Conservation (phyloP, 2,797 vertebrate genomes). For the Poecile montanus region DNA sequence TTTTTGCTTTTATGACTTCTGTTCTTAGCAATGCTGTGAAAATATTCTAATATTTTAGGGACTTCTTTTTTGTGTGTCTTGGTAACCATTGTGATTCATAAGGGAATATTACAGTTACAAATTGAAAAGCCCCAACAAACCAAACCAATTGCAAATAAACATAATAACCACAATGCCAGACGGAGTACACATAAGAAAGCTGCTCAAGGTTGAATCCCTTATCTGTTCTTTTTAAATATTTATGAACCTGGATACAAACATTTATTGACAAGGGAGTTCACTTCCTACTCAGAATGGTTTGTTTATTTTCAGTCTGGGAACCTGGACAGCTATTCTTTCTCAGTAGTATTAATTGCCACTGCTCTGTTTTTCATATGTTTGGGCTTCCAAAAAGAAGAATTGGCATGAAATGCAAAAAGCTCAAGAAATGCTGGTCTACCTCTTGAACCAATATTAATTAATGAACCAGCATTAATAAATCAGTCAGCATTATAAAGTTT, state of each 20-base stretch:
- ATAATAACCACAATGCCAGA: neutral
- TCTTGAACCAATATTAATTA: neutral
- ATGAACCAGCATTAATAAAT: neutral
- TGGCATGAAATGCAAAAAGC: neutral
- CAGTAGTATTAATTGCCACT: neutral
- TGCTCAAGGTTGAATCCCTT: neutral
- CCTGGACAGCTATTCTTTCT: neutral
- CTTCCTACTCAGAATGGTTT: neutral
- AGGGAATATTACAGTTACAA: neutral
- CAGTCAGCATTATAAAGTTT: neutral
- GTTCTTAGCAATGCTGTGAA: neutral
- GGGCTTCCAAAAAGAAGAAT: neutral
- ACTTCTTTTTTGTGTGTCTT: neutral
- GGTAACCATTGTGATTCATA: neutral
- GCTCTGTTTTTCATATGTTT: neutral
- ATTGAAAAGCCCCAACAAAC: neutral
- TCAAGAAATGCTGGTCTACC: neutral
- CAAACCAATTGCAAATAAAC: neutral
- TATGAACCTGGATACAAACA: slow-evolving; percentile 16
- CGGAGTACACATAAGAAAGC: neutral
- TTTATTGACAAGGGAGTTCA: neutral
- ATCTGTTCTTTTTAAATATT: neutral
- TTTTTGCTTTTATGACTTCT: neutral
- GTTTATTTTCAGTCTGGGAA: slow-evolving; percentile 57
- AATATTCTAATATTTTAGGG: neutral